Evolutionary conservation across 1,140 invertebrate genomes (phyloP).

Genomic region (Drosophila bifasciata): DNA sequence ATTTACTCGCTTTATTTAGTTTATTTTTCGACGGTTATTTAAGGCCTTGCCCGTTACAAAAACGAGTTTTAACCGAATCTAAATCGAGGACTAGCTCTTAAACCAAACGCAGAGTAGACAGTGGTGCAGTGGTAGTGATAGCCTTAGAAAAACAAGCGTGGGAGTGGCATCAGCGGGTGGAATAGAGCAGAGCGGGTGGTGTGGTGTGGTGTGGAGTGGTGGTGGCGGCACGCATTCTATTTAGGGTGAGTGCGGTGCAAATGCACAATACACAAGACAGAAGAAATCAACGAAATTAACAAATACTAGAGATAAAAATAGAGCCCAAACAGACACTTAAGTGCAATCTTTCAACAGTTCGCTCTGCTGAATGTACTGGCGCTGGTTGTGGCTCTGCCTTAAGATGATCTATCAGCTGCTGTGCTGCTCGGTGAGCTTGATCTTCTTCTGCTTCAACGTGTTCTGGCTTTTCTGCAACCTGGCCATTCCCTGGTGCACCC

Average conservation of each 20-base stretch:
- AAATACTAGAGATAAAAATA: conserved; percentile 50
- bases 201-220: conserved; percentile 22
- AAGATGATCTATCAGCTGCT: conserved; percentile 83
- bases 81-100: too few species aligned
- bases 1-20: conserved; percentile 3
- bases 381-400: conserved; percentile 66
- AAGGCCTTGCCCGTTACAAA: too few species aligned
- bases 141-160: conserved; percentile 15
- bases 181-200: conserved; percentile 22
- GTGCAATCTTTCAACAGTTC: conserved; percentile 16
- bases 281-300: conserved; percentile 8
- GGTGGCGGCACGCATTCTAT: conserved; percentile 52
- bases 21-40: conserved; percentile 14
- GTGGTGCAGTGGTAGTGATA: not conserved
- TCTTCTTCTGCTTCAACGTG: conserved; percentile 78
- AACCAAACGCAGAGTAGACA: not conserved
- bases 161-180: conserved; percentile 45
- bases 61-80: too few species aligned
- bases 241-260: conserved; percentile 61
- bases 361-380: conserved; percentile 75
- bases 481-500: conserved; percentile 79
- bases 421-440: conserved; percentile 68
- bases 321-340: conserved; percentile 24
- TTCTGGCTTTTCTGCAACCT: conserved; percentile 82
- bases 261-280: conserved; percentile 16